Percentiles rank a stretch among this genome's conserved stretches.
These are phyloP conservation scores for Tetanocera ferruginea DNA, from an alignment of 2,888 invertebrate species.

Conservation along the genomic window DNA sequence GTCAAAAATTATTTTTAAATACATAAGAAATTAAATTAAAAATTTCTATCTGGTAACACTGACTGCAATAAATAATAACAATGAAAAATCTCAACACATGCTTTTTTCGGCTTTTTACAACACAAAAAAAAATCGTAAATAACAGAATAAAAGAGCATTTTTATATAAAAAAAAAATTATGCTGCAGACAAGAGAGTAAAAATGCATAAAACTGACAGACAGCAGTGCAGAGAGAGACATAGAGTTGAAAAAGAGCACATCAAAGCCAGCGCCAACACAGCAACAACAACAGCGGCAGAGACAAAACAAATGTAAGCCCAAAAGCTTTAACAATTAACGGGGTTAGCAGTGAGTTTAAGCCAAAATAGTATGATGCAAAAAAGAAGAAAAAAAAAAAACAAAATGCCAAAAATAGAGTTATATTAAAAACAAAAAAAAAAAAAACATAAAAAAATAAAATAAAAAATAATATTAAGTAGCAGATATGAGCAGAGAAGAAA, in stretches of 20 bases:
- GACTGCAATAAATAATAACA: not conserved
- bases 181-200: no score
- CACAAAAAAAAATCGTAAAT: no score
- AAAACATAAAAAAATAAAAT: not conserved
- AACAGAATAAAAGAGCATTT: no score
- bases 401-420: not conserved
- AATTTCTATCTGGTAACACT: not conserved
- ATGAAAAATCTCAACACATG: slow-evolving; percentile 11
- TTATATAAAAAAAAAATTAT: no score
- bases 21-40: not conserved
- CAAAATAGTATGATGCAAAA: not conserved
- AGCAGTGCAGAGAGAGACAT: not conserved
- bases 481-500: not conserved
- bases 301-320: not conserved
- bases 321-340: slow-evolving; percentile 4
- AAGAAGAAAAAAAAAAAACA: no score
- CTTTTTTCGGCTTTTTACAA: not conserved
- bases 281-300: not conserved
- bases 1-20: no score
- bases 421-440: not conserved
- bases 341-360: not conserved
- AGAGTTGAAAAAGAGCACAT: not conserved
- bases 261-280: not conserved
- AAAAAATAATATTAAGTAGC: not conserved
- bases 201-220: not conserved